A percentile compares a stretch with the other conserved stretches of the same genome.
Conservation (phyloP, 2,113 vertebrate species). For the Atractosteus spatula region DNA sequence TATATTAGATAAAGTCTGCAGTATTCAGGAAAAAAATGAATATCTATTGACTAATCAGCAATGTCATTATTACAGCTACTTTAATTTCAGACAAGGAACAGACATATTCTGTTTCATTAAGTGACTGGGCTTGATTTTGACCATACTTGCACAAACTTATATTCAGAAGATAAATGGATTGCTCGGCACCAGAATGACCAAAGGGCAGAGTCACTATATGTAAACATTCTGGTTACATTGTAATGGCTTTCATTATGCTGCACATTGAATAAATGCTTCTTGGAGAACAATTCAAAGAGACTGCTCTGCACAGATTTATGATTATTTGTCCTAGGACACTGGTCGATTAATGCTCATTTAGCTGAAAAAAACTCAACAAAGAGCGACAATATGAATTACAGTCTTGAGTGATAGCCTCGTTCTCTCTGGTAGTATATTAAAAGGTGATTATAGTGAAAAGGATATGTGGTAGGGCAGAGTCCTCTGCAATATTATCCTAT, state of each 20-base stretch:
- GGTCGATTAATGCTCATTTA: neutral
- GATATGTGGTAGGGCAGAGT: too few species aligned
- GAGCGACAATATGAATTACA: neutral
- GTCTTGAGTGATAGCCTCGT: neutral
- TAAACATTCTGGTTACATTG: neutral
- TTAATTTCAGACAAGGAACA: neutral
- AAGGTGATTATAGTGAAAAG: too few species aligned
- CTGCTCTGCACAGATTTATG: neutral
- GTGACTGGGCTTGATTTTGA: too few species aligned
- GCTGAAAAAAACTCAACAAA: neutral
- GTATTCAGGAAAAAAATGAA: too few species aligned
- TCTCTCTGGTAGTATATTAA: too few species aligned
- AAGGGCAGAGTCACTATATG: neutral
- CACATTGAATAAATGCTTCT: neutral
- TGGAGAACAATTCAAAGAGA: neutral
- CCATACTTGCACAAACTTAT: neutral
- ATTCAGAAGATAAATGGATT: slow-evolving; percentile 8
- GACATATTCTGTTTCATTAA: neutral
- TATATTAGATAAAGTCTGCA: too few species aligned
- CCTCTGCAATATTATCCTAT: too few species aligned
- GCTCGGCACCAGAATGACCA: neutral
- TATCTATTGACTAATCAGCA: too few species aligned
- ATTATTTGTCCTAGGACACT: slow-evolving; percentile 1
- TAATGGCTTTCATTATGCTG: neutral
- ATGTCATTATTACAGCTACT: neutral